Base-by-base conservation (phyloP, 1,140 invertebrate genomes). In the Linepithema humile region DNA sequence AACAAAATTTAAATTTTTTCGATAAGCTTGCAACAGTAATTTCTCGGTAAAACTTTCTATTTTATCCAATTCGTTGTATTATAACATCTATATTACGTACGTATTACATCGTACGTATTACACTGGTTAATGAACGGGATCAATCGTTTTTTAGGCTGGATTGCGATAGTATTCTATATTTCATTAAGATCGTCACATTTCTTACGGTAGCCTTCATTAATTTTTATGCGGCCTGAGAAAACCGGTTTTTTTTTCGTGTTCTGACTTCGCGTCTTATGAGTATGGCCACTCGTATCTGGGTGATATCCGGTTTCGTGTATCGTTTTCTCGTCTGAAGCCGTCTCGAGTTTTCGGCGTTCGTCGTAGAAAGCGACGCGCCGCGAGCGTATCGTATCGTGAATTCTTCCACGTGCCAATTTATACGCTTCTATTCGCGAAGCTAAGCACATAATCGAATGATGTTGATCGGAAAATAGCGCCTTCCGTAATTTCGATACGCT, bases 271-370 rank as follows among this genome's bases (percentile, higher is more conserved):
- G 0, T 12, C 23, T 48, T 45, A 20, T 23, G 40, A 29, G 9
- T 23, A 80, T 7, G 48, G 15, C 15, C 29, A 32, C 32, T 23
- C 20, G 23, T 43, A 80, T 80, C 35, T 70, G 64, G 64, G 64
- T 55, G 48, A 80, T 55, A 55, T 80, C 75, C 75, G 75, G 62
- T 78, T 67, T 78, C 75, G 62, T 29, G 32, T 65, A 29, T 78
- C 55, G 35, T 80, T 80, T 55, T 80, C 75, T 57, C 50, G 17
- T 50, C 32, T 20, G 10, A 6, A 20, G 64, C 26, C 35, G 32
- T 20, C 48, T 55, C 62, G 38, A 23, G 26, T 80, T 80, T 80
- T 80, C 48, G 75, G 75, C 64, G 35, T 43, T 55, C 23, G 9
- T 10, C n/a, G 48, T 69, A 80, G 75, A 80, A 80, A 80, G 75